Evolutionary conservation across 2,113 vertebrate genomes (phyloP), one percentile per base, ranked within the genome.

Genomic region (Aldabrachelys gigantea): DNA sequence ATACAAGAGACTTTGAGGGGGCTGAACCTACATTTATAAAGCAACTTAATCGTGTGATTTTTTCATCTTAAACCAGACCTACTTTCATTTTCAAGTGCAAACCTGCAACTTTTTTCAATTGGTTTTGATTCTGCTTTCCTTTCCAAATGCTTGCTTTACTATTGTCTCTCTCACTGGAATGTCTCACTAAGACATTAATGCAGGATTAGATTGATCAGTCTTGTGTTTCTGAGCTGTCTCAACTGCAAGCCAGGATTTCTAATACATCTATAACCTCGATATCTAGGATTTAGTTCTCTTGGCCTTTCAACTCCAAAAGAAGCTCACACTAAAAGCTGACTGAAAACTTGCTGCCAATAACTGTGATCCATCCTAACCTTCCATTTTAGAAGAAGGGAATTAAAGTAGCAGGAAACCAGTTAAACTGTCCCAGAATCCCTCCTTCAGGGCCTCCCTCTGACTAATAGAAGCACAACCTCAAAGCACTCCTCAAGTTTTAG

Each of bases 371-470:
- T 29, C 78, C 35, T 50, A 82, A 72, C 76, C 50, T 89, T 72
- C 7, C 6, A 25, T 38, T 10, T 5, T 86, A 12, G 16, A 87
- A 25, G 49, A 19, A 49, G 83, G 50, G 65, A 50, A 95, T 91
- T 81, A 85, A 84, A 92, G 76, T 7, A 90, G 31, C 2, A 62
- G n/a, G 62, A 85, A 0, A 17, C 24, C 83, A 88, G 41, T 3
- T 82, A 50, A 89, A 90, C 57, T 92, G 41, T 84, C 69, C 24
- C 44, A 49, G 78, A 96, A 92, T 90, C 12, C n/a, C 90, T 89
- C n/a, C 87, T 95, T 93, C 94, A 72, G 10, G 24, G 92, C 93
- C 59, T 35, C 35, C 87, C 93, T 80, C 82, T 89, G 69, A 92
- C 72, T 95, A 95, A 96, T 7, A 86, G 49, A 84, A 83, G 29